Evolutionary conservation across 2,888 invertebrate genomes (phyloP).

Genomic region (Trachelus iudaicus): DNA sequence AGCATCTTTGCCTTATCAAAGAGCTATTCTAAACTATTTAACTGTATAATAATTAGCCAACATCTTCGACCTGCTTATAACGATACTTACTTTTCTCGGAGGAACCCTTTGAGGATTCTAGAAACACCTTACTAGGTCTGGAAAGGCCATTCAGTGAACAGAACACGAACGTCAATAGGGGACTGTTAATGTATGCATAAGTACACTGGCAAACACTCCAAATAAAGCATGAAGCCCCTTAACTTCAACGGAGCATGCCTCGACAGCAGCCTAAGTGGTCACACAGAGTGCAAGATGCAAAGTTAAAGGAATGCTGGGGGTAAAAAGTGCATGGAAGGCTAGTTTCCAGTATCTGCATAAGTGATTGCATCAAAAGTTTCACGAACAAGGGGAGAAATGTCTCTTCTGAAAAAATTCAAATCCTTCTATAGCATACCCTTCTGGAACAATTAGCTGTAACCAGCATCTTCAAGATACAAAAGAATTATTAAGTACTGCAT

Average conservation of each 20-base stretch:
- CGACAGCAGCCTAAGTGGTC: constrained; percentile 29
- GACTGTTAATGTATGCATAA: constrained; percentile 58
- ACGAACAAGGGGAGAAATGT: constrained; percentile 9
- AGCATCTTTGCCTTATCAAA: background rate
- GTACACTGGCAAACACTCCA: constrained; percentile 58
- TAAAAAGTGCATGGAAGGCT: constrained; percentile 56
- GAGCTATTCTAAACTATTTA: background rate
- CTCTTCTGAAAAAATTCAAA: background rate
- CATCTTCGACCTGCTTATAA: background rate
- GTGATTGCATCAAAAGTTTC: constrained; percentile 37
- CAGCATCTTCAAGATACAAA: background rate
- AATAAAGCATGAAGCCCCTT: constrained; percentile 51
- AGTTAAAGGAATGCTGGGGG: constrained; percentile 43
- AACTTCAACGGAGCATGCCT: constrained; percentile 36
- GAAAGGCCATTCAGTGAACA: constrained; percentile 40
- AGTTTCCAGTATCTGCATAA: constrained; percentile 52
- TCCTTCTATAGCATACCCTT: background rate
- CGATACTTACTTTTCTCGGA: constrained; percentile 4
- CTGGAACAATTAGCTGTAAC: background rate
- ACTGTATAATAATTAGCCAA: background rate
- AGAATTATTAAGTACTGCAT: background rate
- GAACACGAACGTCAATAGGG: constrained; percentile 40
- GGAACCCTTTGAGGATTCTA: constrained; percentile 29
- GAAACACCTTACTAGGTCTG: constrained; percentile 41
- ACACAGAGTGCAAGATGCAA: constrained; percentile 36